Evolutionary conservation across 2,797 vertebrate species (phyloP), one percentile per base, ranked within the genome.

Genomic region (Sylvia borin): DNA sequence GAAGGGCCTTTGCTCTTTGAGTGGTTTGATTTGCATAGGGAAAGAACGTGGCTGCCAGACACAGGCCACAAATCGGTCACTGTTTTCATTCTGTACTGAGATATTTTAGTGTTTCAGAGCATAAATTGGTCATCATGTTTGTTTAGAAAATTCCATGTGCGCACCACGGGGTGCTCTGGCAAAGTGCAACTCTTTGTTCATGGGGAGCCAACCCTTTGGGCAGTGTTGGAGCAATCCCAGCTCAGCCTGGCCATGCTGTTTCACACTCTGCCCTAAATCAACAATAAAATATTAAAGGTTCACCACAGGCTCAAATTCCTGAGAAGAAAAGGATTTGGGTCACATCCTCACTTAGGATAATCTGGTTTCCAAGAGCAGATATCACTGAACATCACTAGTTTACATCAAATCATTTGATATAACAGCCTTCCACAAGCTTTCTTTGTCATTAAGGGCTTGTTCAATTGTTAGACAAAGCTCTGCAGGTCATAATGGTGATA

Each of bases 1-100:
- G 53, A 81, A 92, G n/a, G 25, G 34, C 66, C 74, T 81, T 88
- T 87, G 70, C 67, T 32, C 25, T 38, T 22, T 50, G 65, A 2
- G 55, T 79, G 77, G 83, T 67, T 90, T 95, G 92, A 97, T 96
- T 96, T 96, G 92, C 88, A 92, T 91, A 92, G 79, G 48, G 66
- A 86, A 93, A 86, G 31, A 92, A 88, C 0, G 4, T 20, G 62
- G 42, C 73, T 86, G 51, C n/a, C 66, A 88, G 38, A 75, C 1
- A 8, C 45, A 66, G 64, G 60, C 83, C 95, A 81, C 64, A 67
- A 34, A 60, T 32, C 5, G 34, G 38, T 67, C 1, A 1, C 42
- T 78, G 25, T 8, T 81, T 76, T 92, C 62, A 27, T 51, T 48
- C 25, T 57, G 3, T 47, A 13, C 38, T 67, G 51, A 18, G 57